Evolutionary conservation across 2,113 vertebrate genomes (phyloP).

Genomic region (Cynocephalus volans): DNA sequence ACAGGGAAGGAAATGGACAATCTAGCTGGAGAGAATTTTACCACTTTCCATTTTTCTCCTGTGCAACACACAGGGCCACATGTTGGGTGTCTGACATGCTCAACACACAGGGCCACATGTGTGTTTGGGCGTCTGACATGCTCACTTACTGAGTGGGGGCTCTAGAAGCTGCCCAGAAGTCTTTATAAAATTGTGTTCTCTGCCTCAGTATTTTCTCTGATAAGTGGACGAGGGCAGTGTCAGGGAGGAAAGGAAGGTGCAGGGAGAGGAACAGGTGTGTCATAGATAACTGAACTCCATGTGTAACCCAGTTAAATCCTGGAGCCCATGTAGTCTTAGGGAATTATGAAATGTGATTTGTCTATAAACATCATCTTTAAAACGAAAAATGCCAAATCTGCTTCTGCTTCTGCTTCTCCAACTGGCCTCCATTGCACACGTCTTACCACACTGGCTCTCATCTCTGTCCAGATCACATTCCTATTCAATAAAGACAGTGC

Average conservation of each 20-base stretch:
- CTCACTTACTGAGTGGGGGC: neutral
- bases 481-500: neutral
- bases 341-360: neutral
- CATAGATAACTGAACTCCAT: neutral
- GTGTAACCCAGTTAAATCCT: constrained; percentile 41
- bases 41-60: neutral
- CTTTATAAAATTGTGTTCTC: neutral
- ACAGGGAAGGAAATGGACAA: neutral
- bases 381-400: neutral
- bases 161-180: constrained; percentile 33
- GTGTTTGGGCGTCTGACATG: neutral
- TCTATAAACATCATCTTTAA: neutral
- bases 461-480: neutral
- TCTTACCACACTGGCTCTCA: neutral
- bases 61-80: neutral
- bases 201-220: neutral
- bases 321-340: neutral
- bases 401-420: neutral
- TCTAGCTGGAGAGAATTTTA: constrained; percentile 25
- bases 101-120: neutral
- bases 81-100: neutral
- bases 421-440: neutral
- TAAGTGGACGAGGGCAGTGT: neutral
- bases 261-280: neutral
- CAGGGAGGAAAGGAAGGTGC: neutral